Evolutionary conservation across 2,113 vertebrate species (phyloP), one percentile per base, ranked within the genome.

Genomic region (Microtus pennsylvanicus): DNA sequence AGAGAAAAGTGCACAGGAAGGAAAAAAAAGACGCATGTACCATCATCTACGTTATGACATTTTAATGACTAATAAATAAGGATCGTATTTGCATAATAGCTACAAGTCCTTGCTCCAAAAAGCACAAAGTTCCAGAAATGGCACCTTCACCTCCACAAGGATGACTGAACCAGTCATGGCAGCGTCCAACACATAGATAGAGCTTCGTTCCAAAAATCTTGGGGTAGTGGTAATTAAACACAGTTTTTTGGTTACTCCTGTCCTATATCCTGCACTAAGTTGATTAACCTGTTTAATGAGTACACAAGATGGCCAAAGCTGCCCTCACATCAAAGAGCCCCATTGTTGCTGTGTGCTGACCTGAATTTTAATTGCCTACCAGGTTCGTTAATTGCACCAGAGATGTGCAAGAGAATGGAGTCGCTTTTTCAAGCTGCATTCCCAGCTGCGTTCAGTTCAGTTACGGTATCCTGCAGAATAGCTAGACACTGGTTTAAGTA

Each of bases 251-350:
- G 98, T 95, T 95, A 87, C 95, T 95, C 97, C 96, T 97, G 95
- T 98, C 97, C 95, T 98, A 90, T 98, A 97, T 93, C 88, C 96
- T 87, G 81, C 90, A 24, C 90, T 90, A 96, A 97, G 97, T 98
- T 98, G 98, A 98, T 99, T 99, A 99, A 99, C 98, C 98, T 98
- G 98, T 98, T 99, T 99, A 99, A 99, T 99, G 99, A 99, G 99
- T 99, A 98, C 97, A 98, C 98, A 98, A 98, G 98, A 97, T 99
- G 99, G 99, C 99, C 99, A 98, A 96, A 98, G 98, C 99, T 99
- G 99, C 99, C 99, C 98, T 98, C 98, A 99, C 99, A 99, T 99
- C 99, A 99, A 99, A 99, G 98, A 97, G 98, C 98, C 98, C 97
- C 98, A 98, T 90, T 98, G 99, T 99, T 99, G 98, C 98, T 99